A percentile compares a stretch with the other conserved stretches of the same genome.
phyloP scores from a whole-genome alignment of 2,797 vertebrate species.

The Corythornis leucogaster region DNA sequence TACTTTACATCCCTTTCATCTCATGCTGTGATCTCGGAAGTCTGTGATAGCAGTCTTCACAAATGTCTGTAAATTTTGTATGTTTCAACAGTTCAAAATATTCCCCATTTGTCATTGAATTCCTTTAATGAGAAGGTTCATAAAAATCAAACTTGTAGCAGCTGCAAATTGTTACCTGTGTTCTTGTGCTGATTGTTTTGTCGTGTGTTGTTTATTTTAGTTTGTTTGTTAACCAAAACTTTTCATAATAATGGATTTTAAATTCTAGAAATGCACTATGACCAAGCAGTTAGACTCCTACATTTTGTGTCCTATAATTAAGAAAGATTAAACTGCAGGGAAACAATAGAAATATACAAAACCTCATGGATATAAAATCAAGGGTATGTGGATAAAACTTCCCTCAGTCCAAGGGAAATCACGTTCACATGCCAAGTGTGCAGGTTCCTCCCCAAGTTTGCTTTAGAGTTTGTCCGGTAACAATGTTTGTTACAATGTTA shows the following conservation, averaged over 20 bases:
- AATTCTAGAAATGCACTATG: constrained; percentile 33
- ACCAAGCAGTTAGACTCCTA: background rate
- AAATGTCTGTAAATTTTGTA: constrained; percentile 54
- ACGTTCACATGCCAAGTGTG: constrained; percentile 47
- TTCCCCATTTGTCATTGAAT: constrained; percentile 18
- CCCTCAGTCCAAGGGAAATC: constrained; percentile 44
- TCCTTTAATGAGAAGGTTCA: constrained; percentile 55
- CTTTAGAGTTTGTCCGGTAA: background rate
- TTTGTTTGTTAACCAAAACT: constrained; percentile 21
- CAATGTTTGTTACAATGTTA: too few relatives aligned
- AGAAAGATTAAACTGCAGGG: background rate
- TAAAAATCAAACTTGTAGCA: constrained; percentile 57
- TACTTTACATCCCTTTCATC: constrained; percentile 1
- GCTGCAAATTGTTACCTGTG: constrained; percentile 18
- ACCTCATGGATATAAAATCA: background rate
- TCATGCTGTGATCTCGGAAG: background rate
- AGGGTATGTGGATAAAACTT: constrained; percentile 21
- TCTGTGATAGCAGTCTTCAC: constrained; percentile 28
- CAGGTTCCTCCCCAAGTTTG: constrained; percentile 54
- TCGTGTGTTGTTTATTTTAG: background rate
- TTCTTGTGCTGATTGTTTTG: constrained; percentile 25
- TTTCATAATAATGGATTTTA: constrained; percentile 49
- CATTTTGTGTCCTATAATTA: constrained; percentile 29
- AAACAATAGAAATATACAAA: constrained; percentile 4
- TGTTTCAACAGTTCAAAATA: constrained; percentile 32